Conservation (phyloP, 2,113 vertebrate genomes). For the Cathartes aura region DNA sequence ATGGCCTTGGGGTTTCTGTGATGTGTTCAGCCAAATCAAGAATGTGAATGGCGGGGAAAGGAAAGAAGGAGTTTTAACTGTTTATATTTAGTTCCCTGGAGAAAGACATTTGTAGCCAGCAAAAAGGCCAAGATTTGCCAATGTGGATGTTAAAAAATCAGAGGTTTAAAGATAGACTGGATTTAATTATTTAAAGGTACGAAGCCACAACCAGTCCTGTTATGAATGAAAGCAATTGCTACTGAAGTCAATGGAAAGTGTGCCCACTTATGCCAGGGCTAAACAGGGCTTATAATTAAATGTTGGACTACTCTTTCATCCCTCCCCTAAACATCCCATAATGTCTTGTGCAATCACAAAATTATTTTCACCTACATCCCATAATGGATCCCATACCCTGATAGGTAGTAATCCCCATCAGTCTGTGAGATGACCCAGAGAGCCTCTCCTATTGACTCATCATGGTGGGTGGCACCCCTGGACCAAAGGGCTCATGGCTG, state of each 20-base stretch:
- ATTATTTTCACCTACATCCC: neutral
- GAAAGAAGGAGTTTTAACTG: neutral
- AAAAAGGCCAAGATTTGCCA: neutral
- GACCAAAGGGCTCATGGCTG: neutral
- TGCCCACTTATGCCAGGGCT: neutral
- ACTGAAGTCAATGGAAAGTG: neutral
- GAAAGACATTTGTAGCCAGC: neutral
- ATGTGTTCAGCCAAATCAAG: slow-evolving; percentile 8
- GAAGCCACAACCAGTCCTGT: neutral
- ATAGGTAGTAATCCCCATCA: neutral
- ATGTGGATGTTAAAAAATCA: neutral
- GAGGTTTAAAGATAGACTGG: neutral
- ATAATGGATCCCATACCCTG: neutral
- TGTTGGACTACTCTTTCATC: neutral
- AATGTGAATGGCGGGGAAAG: neutral
- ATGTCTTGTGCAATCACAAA: neutral
- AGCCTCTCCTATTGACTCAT: neutral
- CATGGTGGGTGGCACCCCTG: neutral
- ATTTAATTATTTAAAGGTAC: neutral
- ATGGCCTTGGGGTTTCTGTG: slow-evolving; percentile 1
- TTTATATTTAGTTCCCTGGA: neutral
- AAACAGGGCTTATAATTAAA: neutral
- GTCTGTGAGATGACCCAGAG: neutral
- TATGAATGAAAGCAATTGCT: neutral
- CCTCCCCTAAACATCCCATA: neutral